Conservation (phyloP, 2,797 vertebrate genomes). For the Salmo trutta region DNA sequence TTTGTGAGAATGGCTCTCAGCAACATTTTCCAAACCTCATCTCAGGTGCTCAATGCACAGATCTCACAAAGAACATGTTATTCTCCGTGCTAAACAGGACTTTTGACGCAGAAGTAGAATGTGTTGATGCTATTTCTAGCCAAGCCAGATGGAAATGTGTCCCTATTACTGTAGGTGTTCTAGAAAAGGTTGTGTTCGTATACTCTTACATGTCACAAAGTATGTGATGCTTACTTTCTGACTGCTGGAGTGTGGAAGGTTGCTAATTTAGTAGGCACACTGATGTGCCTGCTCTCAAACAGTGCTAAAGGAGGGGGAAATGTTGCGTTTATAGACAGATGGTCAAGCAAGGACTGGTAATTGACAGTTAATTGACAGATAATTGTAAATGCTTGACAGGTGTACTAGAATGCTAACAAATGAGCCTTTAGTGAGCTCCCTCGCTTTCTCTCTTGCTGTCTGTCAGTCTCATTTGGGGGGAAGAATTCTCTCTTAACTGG, state of each 20-base stretch:
- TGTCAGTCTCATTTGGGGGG: slow-evolving; percentile 13
- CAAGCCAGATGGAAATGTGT: neutral
- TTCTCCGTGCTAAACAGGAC: neutral
- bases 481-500: neutral
- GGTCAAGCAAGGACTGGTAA: slow-evolving; percentile 53
- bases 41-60: neutral
- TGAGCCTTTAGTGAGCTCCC: slow-evolving; percentile 41
- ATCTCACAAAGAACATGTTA: neutral
- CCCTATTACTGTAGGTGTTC: neutral
- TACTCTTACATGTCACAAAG: neutral
- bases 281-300: neutral
- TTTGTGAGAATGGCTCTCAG: neutral
- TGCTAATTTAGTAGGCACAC: neutral
- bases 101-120: neutral
- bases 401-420: slow-evolving; percentile 48
- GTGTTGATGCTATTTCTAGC: neutral
- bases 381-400: slow-evolving; percentile 60
- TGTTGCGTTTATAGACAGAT: slow-evolving; percentile 55
- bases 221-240: neutral
- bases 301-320: slow-evolving; percentile 44
- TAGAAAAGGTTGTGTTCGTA: neutral
- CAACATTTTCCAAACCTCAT: neutral
- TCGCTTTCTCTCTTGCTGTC: neutral
- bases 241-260: neutral
- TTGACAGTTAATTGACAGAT: slow-evolving; percentile 51